These are phyloP conservation scores for Drosophila varians DNA, from an alignment of 1,140 invertebrate species.

Conservation along the genomic window DNA sequence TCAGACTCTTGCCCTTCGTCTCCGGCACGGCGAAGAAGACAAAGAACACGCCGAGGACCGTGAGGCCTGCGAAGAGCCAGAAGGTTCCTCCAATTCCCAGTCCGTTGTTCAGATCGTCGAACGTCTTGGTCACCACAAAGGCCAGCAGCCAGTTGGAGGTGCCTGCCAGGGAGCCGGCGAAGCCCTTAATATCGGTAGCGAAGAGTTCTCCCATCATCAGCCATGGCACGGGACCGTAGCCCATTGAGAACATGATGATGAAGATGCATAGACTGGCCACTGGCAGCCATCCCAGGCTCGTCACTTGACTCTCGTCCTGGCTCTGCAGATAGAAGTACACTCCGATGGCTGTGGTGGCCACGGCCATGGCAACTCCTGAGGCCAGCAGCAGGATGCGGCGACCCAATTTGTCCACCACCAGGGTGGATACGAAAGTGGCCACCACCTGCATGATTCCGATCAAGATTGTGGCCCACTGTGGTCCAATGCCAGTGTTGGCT, in stretches of 20 bases:
- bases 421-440: conserved; percentile 87
- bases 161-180: conserved; percentile 89
- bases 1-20: conserved; percentile 94
- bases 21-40: conserved; percentile 93
- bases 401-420: conserved; percentile 91
- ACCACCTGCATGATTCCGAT: conserved; percentile 91
- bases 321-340: conserved; percentile 87
- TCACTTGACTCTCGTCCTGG: conserved; percentile 83
- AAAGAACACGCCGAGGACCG: conserved; percentile 89
- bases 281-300: conserved; percentile 88
- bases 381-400: conserved; percentile 88
- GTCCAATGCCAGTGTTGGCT: conserved; percentile 86
- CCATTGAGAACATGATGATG: conserved; percentile 90
- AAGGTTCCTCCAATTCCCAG: conserved; percentile 89
- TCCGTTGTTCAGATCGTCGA: conserved; percentile 85
- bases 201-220: conserved; percentile 91
- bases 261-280: conserved; percentile 89
- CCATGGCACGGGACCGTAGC: conserved; percentile 92
- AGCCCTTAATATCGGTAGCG: conserved; percentile 90
- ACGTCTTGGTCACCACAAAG: conserved; percentile 93
- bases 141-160: conserved; percentile 91
- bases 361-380: conserved; percentile 87
- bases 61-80: conserved; percentile 91
- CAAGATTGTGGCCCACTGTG: conserved; percentile 87
- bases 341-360: conserved; percentile 86